Base-by-base conservation (phyloP, 2,113 vertebrate genomes). In the Larimichthys crocea region DNA sequence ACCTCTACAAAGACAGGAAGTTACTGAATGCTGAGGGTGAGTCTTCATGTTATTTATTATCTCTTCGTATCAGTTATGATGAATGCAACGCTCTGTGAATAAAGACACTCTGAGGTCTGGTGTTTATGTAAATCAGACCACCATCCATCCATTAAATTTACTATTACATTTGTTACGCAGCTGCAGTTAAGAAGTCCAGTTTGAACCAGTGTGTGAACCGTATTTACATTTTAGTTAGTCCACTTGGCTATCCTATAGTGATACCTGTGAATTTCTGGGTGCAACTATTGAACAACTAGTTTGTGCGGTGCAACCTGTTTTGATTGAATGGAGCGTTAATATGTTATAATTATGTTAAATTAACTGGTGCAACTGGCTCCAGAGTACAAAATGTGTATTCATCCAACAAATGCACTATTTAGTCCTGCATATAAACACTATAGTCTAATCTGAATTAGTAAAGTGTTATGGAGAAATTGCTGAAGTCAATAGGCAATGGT, bases 1-100 rank as follows among this genome's bases (percentile, higher is more conserved):
- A 99, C 87, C 95, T 99, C 82, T 99, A 99, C 94, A 99, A 99
- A 92, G 98, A 99, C 94, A 95, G 98, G 85, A 99, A 99, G 86
- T 91, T 99, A 62, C 97, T 99, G 79, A 99, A 98, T 7, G 98
- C 98, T 0, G 98, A 99, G 90, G 98, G 98, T 99, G 91, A 94
- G 95, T 67, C 29, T 59, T 50, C 20, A n/a, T 50, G 6, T 17
- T 56, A 0, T 66, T 59, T 40, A 48, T 66, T 20, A 72, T 80
- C 44, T 56, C 19, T 44, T 22, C 31, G 10, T 42, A 56, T 60
- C 31, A 57, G 48, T 31, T 29, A 42, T 26, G 15, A 55, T n/a
- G 15, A 62, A 29, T 3, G 19, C 24, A 20, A 7, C 11, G 22
- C 50, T 40, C 19, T 69, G 44, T 60, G 5, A 19, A 12, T 17